A percentile compares a stretch with the other conserved stretches of the same genome.
These are phyloP conservation scores for Castor canadensis DNA, from an alignment of 2,113 vertebrate genomes.

Conservation along the genomic window DNA sequence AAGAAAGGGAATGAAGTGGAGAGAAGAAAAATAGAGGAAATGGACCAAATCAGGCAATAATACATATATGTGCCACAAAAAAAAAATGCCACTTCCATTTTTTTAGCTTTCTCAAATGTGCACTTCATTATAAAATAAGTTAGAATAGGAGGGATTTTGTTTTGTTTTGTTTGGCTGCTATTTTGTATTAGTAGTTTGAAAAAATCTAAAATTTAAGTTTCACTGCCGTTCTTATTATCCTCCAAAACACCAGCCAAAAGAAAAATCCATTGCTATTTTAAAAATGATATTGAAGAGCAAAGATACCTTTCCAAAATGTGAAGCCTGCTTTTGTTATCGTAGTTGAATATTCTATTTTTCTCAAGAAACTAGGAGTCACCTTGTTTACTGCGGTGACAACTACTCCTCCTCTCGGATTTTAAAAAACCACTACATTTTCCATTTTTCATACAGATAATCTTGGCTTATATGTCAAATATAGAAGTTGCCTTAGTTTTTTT, in stretches of 20 bases:
- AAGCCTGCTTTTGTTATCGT: conserved; percentile 28
- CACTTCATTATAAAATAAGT: background rate
- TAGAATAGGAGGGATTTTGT: background rate
- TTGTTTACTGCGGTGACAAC: background rate
- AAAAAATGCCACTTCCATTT: no score
- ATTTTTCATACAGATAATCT: background rate
- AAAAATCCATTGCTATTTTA: conserved; percentile 42
- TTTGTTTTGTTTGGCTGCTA: background rate
- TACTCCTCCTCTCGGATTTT: background rate
- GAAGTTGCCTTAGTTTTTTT: background rate
- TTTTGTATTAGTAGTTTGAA: background rate
- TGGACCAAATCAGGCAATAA: no score
- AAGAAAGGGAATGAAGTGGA: no score
- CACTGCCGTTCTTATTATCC: conserved; percentile 4
- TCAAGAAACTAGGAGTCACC: background rate
- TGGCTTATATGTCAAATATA: background rate
- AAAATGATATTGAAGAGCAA: conserved; percentile 52
- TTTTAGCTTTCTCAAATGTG: background rate
- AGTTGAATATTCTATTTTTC: background rate
- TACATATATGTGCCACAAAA: no score
- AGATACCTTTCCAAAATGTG: conserved; percentile 48
- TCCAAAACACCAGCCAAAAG: background rate
- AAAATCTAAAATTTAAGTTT: conserved; percentile 31
- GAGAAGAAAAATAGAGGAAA: no score
- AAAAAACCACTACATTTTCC: background rate